phyloP scores from a whole-genome alignment of 1,140 invertebrate species.

The Tetramorium parvispinum region DNA sequence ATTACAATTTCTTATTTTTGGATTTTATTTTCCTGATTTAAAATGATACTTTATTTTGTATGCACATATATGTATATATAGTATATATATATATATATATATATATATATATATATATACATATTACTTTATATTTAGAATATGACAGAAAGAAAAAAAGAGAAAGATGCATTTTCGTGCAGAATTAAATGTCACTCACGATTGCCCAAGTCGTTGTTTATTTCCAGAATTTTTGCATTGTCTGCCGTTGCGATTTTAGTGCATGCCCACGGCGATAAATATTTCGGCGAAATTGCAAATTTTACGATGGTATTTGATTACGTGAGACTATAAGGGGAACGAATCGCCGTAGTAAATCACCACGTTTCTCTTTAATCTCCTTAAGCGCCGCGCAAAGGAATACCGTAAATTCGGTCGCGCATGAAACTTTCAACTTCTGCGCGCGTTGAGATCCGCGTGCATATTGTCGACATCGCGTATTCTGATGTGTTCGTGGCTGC shows the following conservation, averaged over 20 bases:
- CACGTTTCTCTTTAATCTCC: slow-evolving; percentile 4
- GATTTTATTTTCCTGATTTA: not conserved
- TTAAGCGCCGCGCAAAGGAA: slow-evolving; percentile 18
- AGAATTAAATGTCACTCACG: not conserved
- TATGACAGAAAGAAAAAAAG: not conserved
- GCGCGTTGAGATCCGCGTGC: not conserved
- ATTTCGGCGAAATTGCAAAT: slow-evolving; percentile 45
- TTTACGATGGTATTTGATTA: slow-evolving; percentile 36
- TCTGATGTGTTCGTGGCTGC: not conserved
- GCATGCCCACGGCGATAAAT: slow-evolving; percentile 3
- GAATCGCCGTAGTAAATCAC: slow-evolving; percentile 30
- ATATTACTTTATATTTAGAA: not conserved
- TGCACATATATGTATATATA: not conserved
- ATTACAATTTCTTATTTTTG: not conserved
- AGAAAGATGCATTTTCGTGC: not conserved
- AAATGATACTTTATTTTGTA: not conserved
- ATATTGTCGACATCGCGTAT: slow-evolving; percentile 5
- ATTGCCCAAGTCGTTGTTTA: not conserved
- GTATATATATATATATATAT: no score
- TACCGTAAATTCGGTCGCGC: not conserved
- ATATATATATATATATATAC: no score
- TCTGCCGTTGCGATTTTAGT: not conserved
- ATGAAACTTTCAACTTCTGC: slow-evolving; percentile 7
- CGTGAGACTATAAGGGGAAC: not conserved
- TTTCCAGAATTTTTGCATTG: slow-evolving; percentile 11